Percentiles rank a stretch among this genome's conserved stretches.
Conservation (phyloP, 2,113 vertebrate species). For the Hippocampus comes region DNA sequence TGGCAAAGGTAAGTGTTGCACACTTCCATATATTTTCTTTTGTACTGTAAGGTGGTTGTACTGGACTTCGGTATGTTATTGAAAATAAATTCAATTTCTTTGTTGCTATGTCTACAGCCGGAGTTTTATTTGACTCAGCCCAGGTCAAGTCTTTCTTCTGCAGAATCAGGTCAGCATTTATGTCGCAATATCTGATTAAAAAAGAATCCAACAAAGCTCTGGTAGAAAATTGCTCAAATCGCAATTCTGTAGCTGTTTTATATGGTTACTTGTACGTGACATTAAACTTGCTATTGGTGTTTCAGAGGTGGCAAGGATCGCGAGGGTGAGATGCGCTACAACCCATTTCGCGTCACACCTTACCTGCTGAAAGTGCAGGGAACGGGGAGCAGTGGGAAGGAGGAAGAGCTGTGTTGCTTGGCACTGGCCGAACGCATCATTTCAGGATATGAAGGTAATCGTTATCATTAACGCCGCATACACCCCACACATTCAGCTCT, state of each 20-base stretch:
- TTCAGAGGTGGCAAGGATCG: constrained; percentile 75
- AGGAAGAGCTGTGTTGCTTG: constrained; percentile 80
- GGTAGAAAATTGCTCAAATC: background rate
- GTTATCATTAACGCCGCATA: background rate
- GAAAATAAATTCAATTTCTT: background rate
- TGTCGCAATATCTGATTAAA: background rate
- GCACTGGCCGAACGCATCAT: constrained; percentile 82
- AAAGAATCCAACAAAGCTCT: background rate
- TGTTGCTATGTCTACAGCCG: constrained; percentile 49
- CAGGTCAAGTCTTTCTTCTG: constrained; percentile 90
- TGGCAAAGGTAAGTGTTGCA: background rate
- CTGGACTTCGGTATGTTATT: background rate
- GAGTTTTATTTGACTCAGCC: constrained; percentile 73
- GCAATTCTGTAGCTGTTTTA: background rate
- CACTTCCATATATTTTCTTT: background rate
- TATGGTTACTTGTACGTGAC: background rate
- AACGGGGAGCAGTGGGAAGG: constrained; percentile 36
- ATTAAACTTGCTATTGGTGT: background rate
- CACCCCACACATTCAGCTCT: background rate
- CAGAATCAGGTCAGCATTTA: constrained; percentile 79
- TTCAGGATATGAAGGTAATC: constrained; percentile 85
- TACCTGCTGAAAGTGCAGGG: constrained; percentile 76
- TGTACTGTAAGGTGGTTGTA: background rate
- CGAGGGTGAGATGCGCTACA: constrained; percentile 73
- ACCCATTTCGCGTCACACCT: constrained; percentile 81